Evolutionary conservation across 2,113 vertebrate species (phyloP).

Genomic region (Misgurnus mizolepis): DNA sequence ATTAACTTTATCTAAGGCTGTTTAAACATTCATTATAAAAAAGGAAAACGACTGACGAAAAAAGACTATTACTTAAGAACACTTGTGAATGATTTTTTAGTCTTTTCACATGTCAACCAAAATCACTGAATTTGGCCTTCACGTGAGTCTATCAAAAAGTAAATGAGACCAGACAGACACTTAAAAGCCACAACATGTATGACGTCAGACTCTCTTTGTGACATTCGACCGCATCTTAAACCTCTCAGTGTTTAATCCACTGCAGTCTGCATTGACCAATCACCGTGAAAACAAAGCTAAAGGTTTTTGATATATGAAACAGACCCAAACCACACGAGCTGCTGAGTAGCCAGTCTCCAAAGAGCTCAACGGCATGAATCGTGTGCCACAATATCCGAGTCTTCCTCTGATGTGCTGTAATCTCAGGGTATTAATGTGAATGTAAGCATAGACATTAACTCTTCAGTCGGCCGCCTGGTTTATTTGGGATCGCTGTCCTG

Average conservation of each 20-base stretch:
- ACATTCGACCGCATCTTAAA: conserved; percentile 46
- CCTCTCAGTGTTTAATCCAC: conserved; percentile 48
- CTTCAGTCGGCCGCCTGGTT: background rate
- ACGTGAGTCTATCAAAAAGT: conserved; percentile 24
- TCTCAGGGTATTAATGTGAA: conserved; percentile 38
- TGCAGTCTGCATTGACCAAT: conserved; percentile 38
- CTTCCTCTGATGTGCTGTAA: conserved; percentile 19
- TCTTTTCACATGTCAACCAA: conserved; percentile 43
- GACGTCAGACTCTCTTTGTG: conserved; percentile 40
- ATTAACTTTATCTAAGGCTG: too few species aligned
- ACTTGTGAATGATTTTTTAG: background rate
- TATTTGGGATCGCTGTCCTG: background rate
- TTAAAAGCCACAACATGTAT: background rate
- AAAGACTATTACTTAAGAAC: too few species aligned
- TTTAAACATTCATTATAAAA: too few species aligned
- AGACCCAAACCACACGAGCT: background rate
- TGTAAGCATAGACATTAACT: conserved; percentile 26
- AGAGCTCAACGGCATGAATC: conserved; percentile 12
- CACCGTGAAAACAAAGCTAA: conserved; percentile 61
- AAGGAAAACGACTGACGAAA: too few species aligned
- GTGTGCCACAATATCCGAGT: background rate
- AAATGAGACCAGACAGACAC: conserved; percentile 2
- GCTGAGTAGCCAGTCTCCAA: background rate
- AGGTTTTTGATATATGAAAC: conserved; percentile 59
- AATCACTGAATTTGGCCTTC: conserved; percentile 50